Evolutionary conservation across 2,113 vertebrate species (phyloP).

Genomic region (Brachypteracias leptosomus): DNA sequence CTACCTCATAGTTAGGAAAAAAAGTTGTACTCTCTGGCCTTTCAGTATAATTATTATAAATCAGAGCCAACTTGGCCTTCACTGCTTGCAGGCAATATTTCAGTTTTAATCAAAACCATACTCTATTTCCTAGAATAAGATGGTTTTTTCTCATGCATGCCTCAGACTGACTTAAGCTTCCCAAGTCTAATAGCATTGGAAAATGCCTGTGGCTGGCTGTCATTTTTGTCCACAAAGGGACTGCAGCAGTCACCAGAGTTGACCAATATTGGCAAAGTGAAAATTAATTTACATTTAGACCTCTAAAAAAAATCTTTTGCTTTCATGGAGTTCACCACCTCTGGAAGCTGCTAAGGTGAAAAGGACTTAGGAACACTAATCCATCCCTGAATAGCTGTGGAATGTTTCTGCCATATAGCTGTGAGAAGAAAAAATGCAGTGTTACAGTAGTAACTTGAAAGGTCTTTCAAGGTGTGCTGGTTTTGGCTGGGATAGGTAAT

Average conservation of each 20-base stretch:
- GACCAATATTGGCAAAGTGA: neutral
- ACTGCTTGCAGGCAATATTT: neutral
- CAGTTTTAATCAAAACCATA: neutral
- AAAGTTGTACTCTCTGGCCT: neutral
- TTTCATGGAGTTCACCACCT: neutral
- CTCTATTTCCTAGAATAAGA: neutral
- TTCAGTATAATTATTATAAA: neutral
- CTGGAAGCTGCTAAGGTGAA: neutral
- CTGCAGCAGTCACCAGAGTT: neutral
- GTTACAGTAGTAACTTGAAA: neutral
- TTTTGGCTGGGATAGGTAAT: neutral
- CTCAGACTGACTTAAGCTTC: neutral
- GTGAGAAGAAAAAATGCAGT: neutral
- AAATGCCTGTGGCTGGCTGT: neutral
- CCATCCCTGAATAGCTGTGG: neutral
- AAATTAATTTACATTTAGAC: neutral
- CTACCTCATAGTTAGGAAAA: neutral
- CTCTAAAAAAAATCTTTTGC: neutral
- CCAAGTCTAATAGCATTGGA: neutral
- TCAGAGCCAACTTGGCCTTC: neutral
- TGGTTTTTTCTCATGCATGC: neutral
- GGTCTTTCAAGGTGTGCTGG: neutral
- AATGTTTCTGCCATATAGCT: neutral
- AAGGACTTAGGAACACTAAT: neutral
- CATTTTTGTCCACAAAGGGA: neutral